Conservation (phyloP, 2,888 invertebrate genomes). For the Eupsilia transversa region DNA sequence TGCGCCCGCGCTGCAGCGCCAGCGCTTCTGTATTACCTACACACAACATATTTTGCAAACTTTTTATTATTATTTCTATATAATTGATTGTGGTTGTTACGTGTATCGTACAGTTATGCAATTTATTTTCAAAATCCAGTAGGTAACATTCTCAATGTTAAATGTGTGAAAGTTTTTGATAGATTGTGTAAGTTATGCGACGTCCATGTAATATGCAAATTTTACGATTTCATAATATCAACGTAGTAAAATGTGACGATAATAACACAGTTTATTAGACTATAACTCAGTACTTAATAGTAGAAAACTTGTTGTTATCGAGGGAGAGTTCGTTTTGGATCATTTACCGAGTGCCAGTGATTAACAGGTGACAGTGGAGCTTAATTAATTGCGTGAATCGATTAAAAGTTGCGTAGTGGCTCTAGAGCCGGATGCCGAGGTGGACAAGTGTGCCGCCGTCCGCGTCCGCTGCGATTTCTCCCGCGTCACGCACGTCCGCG, state of each 20-base stretch:
- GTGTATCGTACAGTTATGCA: conserved; percentile 51
- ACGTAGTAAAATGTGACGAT: conserved; percentile 72
- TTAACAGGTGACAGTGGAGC: conserved; percentile 66
- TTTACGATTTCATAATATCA: conserved; percentile 72
- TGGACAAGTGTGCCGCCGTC: conserved; percentile 83
- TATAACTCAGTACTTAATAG: conserved; percentile 52
- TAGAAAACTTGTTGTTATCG: conserved; percentile 66
- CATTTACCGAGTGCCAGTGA: conserved; percentile 63
- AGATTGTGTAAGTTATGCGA: conserved; percentile 69
- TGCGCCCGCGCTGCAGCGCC: conserved; percentile 81
- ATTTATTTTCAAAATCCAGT: conserved; percentile 48
- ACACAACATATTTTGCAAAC: conserved; percentile 58
- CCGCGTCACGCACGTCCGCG: conserved; percentile 86
- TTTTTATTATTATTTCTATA: conserved; percentile 54
- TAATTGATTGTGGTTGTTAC: conserved; percentile 56
- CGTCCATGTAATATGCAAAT: conserved; percentile 75
- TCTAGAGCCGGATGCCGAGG: conserved; percentile 79
- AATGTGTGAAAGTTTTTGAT: conserved; percentile 73
- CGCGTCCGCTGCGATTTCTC: conserved; percentile 84
- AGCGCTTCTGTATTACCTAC: conserved; percentile 73
- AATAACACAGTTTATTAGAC: conserved; percentile 70
- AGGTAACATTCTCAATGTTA: conserved; percentile 44
- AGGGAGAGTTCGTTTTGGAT: conserved; percentile 68
- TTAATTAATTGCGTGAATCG: conserved; percentile 60
- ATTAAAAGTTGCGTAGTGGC: conserved; percentile 68